Evolutionary conservation across 2,113 vertebrate species (phyloP).

Genomic region (Plestiodon gilberti): DNA sequence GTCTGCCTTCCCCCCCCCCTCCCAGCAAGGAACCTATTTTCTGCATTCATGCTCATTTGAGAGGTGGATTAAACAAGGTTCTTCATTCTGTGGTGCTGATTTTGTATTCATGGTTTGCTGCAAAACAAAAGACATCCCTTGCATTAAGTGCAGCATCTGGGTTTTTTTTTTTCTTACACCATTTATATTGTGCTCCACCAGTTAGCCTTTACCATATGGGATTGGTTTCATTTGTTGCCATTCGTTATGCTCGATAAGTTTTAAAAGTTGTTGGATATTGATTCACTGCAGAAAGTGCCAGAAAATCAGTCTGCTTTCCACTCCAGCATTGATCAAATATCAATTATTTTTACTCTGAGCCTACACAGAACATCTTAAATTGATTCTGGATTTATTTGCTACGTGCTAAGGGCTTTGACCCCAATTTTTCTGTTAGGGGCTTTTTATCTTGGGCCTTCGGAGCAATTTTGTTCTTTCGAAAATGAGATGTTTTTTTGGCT

Average conservation of each 20-base stretch:
- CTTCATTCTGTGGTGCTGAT: slow-evolving; percentile 34
- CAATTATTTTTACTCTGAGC: slow-evolving; percentile 43
- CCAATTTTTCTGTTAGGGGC: slow-evolving; percentile 61
- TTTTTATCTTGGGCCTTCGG: slow-evolving; percentile 61
- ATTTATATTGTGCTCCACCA: slow-evolving; percentile 49
- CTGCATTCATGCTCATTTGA: slow-evolving; percentile 35
- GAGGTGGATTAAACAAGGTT: slow-evolving; percentile 41
- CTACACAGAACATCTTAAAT: slow-evolving; percentile 40
- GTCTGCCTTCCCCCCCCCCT: background rate
- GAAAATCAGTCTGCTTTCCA: slow-evolving; percentile 34
- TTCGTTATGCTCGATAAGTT: slow-evolving; percentile 62
- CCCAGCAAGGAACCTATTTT: slow-evolving; percentile 14
- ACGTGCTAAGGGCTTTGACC: slow-evolving; percentile 46
- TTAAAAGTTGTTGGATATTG: slow-evolving; percentile 55
- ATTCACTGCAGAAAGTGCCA: slow-evolving; percentile 51
- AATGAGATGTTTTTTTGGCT: slow-evolving; percentile 16
- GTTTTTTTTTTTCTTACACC: slow-evolving; percentile 54
- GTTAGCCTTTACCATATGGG: slow-evolving; percentile 60
- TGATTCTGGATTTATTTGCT: slow-evolving; percentile 46
- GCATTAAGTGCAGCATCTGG: slow-evolving; percentile 55
- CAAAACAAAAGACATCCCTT: slow-evolving; percentile 54
- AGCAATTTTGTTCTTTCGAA: slow-evolving; percentile 50
- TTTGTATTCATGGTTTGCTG: slow-evolving; percentile 47
- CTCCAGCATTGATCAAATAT: slow-evolving; percentile 24
- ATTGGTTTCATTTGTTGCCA: slow-evolving; percentile 61